Percentiles rank a stretch among this genome's conserved stretches.
Conservation (phyloP, 2,888 invertebrate genomes). For the Mactromeris polynyma region DNA sequence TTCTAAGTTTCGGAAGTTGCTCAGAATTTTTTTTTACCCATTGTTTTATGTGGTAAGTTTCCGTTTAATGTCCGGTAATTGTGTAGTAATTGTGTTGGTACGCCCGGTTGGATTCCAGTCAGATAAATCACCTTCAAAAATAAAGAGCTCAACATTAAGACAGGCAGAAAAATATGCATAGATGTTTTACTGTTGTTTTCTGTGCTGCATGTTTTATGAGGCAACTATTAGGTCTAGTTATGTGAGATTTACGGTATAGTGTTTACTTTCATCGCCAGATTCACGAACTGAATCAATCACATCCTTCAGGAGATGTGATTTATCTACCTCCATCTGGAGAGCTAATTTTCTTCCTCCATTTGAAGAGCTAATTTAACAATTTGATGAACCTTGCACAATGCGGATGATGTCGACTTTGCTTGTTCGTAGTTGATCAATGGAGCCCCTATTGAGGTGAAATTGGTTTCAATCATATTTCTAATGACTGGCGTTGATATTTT, state of each 20-base stretch:
- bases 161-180: constrained; percentile 15
- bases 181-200: constrained; percentile 13
- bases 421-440: constrained; percentile 17
- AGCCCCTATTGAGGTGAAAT: constrained; percentile 31
- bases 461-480: constrained; percentile 43
- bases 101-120: not conserved
- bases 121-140: constrained; percentile 7
- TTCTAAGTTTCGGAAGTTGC: too few relatives aligned
- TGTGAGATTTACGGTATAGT: not conserved
- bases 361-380: constrained; percentile 35
- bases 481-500: constrained; percentile 24
- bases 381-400: constrained; percentile 17
- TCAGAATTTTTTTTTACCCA: not conserved
- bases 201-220: not conserved
- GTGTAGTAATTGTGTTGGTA: not conserved
- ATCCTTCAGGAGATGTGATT: constrained; percentile 1
- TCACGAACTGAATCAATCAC: constrained; percentile 10
- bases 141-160: not conserved
- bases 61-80: constrained; percentile 3
- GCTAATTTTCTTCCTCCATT: constrained; percentile 14
- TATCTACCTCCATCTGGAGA: constrained; percentile 22
- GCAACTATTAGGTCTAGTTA: not conserved
- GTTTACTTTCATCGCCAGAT: constrained; percentile 10
- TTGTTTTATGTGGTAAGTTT: not conserved
- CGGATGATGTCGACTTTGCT: constrained; percentile 26